Conservation (phyloP, 2,113 vertebrate species). For the Leucosticte australis region DNA sequence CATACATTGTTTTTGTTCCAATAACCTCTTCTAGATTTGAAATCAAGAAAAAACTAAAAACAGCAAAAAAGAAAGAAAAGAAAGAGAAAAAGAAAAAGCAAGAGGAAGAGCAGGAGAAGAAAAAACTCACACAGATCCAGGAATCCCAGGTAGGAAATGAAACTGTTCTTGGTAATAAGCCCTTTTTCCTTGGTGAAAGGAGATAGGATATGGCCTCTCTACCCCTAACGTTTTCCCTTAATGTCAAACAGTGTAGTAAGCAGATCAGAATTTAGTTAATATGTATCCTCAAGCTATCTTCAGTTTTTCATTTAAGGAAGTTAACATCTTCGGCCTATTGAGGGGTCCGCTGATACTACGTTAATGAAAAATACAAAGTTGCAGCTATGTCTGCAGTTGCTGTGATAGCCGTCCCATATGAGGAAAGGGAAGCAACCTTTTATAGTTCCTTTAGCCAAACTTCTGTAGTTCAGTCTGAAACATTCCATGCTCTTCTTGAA, state of each 20-base stretch:
- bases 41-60: conserved; percentile 98
- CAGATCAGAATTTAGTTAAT: background rate
- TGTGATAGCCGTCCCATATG: background rate
- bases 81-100: conserved; percentile 98
- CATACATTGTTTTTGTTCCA: background rate
- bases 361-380: background rate
- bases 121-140: conserved; percentile 92
- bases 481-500: background rate
- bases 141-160: conserved; percentile 89
- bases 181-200: background rate
- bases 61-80: conserved; percentile 97
- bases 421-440: background rate
- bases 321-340: background rate
- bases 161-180: background rate
- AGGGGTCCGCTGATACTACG: background rate
- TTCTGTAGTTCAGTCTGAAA: background rate
- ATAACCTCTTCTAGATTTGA: conserved; percentile 85
- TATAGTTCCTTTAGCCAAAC: background rate
- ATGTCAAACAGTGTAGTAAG: background rate
- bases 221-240: background rate
- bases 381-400: background rate
- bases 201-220: background rate
- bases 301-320: background rate
- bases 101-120: conserved; percentile 96
- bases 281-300: background rate